Evolutionary conservation across 2,797 vertebrate genomes (phyloP).

Genomic region (Pelobates cultripes): DNA sequence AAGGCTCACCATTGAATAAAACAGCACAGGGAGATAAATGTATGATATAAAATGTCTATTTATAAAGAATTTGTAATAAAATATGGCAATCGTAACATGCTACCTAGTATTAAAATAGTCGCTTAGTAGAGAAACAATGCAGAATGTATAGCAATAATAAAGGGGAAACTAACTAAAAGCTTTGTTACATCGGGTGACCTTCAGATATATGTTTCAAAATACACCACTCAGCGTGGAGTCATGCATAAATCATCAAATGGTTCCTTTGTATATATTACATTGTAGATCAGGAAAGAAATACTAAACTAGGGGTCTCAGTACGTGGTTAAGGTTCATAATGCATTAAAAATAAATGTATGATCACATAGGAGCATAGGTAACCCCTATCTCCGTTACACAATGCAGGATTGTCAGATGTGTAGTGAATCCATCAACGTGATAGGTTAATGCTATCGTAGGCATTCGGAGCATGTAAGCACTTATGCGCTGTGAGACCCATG

Average conservation of each 20-base stretch:
- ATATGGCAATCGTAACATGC: constrained; percentile 25
- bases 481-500: background rate
- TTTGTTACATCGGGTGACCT: constrained; percentile 37
- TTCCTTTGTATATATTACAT: background rate
- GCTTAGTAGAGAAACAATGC: constrained; percentile 24
- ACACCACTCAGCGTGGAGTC: constrained; percentile 7
- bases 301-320: background rate
- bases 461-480: constrained; percentile 5
- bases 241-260: constrained; percentile 28
- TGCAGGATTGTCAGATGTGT: constrained; percentile 10
- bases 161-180: constrained; percentile 10
- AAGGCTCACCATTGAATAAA: constrained; percentile 32
- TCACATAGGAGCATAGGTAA: background rate
- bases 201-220: constrained; percentile 35
- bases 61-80: constrained; percentile 37
- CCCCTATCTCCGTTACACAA: background rate
- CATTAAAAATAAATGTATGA: background rate
- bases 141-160: constrained; percentile 19
- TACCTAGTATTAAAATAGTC: constrained; percentile 36
- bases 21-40: constrained; percentile 27
- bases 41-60: constrained; percentile 33
- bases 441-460: constrained; percentile 1
- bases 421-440: background rate
- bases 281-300: background rate
- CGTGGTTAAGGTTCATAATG: background rate